Percentiles rank a stretch among this genome's conserved stretches.
phyloP scores from a whole-genome alignment of 2,797 vertebrate genomes.

The Acrocephalus scirpaceus region DNA sequence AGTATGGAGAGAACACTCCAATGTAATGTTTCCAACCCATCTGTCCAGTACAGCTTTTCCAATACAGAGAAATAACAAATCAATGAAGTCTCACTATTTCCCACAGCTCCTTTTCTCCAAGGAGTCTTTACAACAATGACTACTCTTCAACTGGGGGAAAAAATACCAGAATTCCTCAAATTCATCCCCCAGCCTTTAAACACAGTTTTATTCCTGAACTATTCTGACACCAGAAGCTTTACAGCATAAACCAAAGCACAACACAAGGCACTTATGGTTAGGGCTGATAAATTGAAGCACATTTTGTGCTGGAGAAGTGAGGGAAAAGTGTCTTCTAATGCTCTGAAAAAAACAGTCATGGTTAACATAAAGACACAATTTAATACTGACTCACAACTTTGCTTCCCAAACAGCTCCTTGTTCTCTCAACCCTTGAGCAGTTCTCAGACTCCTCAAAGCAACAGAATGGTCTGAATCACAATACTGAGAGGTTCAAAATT shows the following conservation, averaged over 20 bases:
- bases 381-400: neutral
- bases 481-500: neutral
- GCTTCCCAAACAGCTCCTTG: neutral
- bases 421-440: neutral
- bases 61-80: neutral
- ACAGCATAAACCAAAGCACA: neutral
- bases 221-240: neutral
- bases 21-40: neutral
- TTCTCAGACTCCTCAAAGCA: neutral
- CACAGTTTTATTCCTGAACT: neutral
- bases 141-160: neutral
- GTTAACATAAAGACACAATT: neutral
- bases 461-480: neutral
- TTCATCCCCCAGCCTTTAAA: neutral
- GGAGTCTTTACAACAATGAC: neutral
- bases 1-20: neutral
- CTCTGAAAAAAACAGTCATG: neutral
- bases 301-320: neutral
- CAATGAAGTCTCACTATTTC: neutral
- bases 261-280: neutral
- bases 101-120: neutral
- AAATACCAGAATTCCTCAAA: neutral
- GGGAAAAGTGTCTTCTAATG: neutral
- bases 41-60: neutral
- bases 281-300: neutral